Percentiles rank a stretch among this genome's conserved stretches.
These are phyloP conservation scores for Schizothorax lantsangensis DNA, from an alignment of 2,797 vertebrate genomes.

Conservation along the genomic window DNA sequence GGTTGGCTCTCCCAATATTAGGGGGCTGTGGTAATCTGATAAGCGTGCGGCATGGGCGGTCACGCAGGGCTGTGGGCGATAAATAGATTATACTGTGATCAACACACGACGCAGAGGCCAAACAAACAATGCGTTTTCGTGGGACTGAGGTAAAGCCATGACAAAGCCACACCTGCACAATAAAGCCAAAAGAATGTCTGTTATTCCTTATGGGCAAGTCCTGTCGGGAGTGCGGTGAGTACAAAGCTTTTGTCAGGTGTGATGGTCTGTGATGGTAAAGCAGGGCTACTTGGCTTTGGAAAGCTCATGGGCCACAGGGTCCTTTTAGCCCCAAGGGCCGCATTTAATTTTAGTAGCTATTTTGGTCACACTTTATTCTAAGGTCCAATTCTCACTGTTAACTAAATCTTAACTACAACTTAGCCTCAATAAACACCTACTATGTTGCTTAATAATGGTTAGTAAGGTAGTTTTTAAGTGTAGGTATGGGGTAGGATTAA, in stretches of 20 bases:
- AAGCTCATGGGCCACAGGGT: background rate
- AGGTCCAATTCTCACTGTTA: background rate
- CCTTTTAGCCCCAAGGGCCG: background rate
- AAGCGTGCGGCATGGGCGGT: conserved; percentile 74
- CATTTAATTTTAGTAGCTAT: background rate
- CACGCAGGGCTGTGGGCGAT: conserved; percentile 73
- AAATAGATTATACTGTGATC: conserved; percentile 81
- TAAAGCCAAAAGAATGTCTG: conserved; percentile 70
- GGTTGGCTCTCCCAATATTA: conserved; percentile 67
- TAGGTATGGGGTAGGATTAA: background rate
- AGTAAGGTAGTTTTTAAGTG: background rate
- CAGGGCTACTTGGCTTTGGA: background rate
- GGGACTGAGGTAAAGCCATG: conserved; percentile 74
- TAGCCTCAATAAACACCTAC: background rate
- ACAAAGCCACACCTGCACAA: conserved; percentile 76
- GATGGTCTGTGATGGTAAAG: background rate
- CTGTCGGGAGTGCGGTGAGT: background rate
- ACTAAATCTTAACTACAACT: background rate
- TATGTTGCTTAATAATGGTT: background rate
- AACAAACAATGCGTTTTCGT: conserved; percentile 73
- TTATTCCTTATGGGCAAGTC: conserved; percentile 76
- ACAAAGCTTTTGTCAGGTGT: background rate
- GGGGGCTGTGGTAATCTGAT: conserved; percentile 72
- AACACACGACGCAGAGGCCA: conserved; percentile 74
- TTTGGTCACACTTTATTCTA: background rate